phyloP scores from a whole-genome alignment of 2,113 vertebrate species.

The Pseudolaguvia tuberculata region DNA sequence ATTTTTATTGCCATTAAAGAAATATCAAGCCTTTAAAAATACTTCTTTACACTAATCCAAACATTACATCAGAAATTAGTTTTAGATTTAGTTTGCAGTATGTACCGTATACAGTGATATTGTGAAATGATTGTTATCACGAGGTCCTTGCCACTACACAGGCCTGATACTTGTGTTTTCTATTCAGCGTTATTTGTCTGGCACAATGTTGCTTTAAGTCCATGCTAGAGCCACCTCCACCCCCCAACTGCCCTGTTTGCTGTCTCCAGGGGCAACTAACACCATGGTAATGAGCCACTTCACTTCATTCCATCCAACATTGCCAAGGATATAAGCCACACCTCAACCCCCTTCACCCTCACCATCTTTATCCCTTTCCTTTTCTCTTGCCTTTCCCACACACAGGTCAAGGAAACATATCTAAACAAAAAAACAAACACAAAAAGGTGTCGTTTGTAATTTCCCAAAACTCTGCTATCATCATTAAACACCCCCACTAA shows the following conservation, averaged over 20 bases:
- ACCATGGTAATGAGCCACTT: constrained; percentile 66
- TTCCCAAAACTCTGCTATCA: not conserved
- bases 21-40: too few relatives aligned
- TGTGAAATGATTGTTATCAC: too few relatives aligned
- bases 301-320: constrained; percentile 64
- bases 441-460: not conserved
- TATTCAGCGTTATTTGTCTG: not conserved
- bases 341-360: not conserved
- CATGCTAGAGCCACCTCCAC: not conserved
- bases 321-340: constrained; percentile 64
- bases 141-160: too few relatives aligned
- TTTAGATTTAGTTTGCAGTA: too few relatives aligned
- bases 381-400: not conserved
- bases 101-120: too few relatives aligned
- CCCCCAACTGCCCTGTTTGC: constrained; percentile 65
- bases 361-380: too few relatives aligned
- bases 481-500: not conserved
- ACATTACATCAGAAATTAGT: too few relatives aligned
- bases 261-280: constrained; percentile 68
- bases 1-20: too few relatives aligned
- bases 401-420: constrained; percentile 35
- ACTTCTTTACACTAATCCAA: too few relatives aligned
- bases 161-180: not conserved
- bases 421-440: not conserved
- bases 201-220: not conserved